These are phyloP conservation scores for Listronotus bonariensis DNA, from an alignment of 1,140 invertebrate genomes.

Conservation along the genomic window DNA sequence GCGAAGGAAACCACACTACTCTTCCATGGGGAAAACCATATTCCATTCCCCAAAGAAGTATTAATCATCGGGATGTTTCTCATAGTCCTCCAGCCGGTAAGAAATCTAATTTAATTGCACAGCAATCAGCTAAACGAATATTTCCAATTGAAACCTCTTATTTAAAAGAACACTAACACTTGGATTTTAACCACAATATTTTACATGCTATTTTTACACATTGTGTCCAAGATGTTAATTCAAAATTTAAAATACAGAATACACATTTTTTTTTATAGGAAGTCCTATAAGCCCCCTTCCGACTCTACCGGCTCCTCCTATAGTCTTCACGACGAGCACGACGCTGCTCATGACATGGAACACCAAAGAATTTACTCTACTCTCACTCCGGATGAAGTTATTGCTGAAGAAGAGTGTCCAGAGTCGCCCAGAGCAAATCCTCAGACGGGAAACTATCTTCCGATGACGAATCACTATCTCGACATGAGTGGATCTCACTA, in stretches of 20 bases:
- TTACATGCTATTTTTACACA: no score
- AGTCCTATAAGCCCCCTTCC: slow-evolving; percentile 65
- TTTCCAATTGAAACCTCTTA: no score
- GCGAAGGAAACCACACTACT: slow-evolving; percentile 61
- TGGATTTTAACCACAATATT: no score
- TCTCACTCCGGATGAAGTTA: slow-evolving; percentile 67
- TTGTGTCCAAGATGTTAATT: no score
- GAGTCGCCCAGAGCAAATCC: slow-evolving; percentile 41
- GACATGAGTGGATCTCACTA: slow-evolving; percentile 38
- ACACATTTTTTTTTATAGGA: slow-evolving; percentile 43
- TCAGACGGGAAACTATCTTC: slow-evolving; percentile 61
- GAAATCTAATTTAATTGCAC: neutral
- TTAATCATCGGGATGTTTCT: slow-evolving; percentile 61
- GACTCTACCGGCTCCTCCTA: slow-evolving; percentile 73
- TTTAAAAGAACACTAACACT: no score
- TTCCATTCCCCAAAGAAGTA: slow-evolving; percentile 59
- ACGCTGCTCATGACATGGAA: slow-evolving; percentile 50
- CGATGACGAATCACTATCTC: slow-evolving; percentile 60
- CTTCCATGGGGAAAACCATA: slow-evolving; percentile 27
- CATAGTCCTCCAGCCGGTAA: slow-evolving; percentile 64
- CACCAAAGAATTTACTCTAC: slow-evolving; percentile 58
- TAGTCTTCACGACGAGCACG: slow-evolving; percentile 66
- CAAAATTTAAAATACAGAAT: no score
- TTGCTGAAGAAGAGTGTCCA: slow-evolving; percentile 52
- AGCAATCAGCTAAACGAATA: no score